phyloP scores from a whole-genome alignment of 2,113 vertebrate species.

The Anoura caudifer region DNA sequence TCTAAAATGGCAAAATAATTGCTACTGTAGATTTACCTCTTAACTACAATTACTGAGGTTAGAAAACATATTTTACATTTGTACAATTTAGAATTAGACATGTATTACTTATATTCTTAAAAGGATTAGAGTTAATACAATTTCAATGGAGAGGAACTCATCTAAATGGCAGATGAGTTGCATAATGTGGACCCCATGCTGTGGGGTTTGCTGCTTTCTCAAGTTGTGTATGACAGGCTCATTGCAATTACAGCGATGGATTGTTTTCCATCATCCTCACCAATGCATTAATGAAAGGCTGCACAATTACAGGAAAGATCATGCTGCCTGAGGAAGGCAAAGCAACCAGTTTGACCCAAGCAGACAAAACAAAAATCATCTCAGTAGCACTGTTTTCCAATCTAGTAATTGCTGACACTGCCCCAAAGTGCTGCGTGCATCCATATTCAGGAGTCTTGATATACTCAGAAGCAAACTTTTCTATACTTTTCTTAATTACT shows the following conservation, averaged over 20 bases:
- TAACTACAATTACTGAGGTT: conserved; percentile 26
- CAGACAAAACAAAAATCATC: conserved; percentile 34
- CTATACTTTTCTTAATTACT: not conserved
- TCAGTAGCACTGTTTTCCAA: conserved; percentile 19
- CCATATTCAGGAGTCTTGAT: not conserved
- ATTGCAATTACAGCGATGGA: conserved; percentile 30
- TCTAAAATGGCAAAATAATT: conserved; percentile 4
- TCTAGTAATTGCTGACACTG: conserved; percentile 4
- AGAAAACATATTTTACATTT: conserved; percentile 27
- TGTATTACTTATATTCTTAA: conserved; percentile 33
- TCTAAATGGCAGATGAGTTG: not conserved
- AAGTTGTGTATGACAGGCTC: conserved; percentile 4
- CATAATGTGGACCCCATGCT: not conserved
- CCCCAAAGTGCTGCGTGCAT: not conserved
- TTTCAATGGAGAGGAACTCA: conserved; percentile 46
- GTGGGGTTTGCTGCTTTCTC: not conserved
- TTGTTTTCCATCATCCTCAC: not conserved
- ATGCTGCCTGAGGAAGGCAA: not conserved
- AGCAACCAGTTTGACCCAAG: conserved; percentile 1
- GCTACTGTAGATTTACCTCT: not conserved
- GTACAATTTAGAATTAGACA: not conserved
- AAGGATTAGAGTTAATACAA: conserved; percentile 46
- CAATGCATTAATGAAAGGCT: conserved; percentile 31
- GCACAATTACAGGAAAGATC: conserved; percentile 52
- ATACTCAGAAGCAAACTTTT: not conserved